Evolutionary conservation across 2,888 invertebrate species (phyloP).

Genomic region (Pristionchus entomophagus): DNA sequence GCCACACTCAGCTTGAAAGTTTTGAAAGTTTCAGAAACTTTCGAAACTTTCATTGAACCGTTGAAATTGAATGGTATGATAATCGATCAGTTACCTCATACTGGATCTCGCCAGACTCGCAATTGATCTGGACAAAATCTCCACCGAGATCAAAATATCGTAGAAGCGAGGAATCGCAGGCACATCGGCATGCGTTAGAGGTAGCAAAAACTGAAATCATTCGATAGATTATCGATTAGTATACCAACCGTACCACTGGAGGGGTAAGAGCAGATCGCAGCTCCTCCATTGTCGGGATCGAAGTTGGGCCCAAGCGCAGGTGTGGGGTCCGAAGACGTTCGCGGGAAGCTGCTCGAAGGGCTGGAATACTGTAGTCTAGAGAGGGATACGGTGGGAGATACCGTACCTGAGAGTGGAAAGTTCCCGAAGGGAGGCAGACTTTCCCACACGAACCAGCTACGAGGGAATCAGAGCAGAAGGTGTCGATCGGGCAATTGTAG

Average conservation of each 20-base stretch:
- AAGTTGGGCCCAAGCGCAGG: neutral
- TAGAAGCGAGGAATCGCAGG: no score
- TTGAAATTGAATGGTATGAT: no score
- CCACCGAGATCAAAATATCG: no score
- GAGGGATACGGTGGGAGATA: neutral
- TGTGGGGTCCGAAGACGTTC: neutral
- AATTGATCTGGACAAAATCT: no score
- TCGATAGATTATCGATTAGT: no score
- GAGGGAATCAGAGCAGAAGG: slow-evolving; percentile 17
- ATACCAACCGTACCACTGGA: neutral
- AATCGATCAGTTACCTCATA: no score
- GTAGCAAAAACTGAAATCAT: no score
- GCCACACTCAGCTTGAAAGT: no score
- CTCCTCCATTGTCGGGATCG: neutral
- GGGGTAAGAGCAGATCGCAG: neutral
- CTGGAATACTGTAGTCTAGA: neutral
- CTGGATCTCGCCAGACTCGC: no score
- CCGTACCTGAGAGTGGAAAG: slow-evolving; percentile 28
- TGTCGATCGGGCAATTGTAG: slow-evolving; percentile 15
- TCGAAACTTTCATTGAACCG: no score
- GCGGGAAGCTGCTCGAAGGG: neutral
- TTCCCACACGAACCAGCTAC: neutral
- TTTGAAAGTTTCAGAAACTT: no score
- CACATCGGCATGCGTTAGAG: no score
- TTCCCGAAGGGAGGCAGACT: neutral